phyloP scores from a whole-genome alignment of 1,140 invertebrate species.

The Drosophila ercepeae region DNA sequence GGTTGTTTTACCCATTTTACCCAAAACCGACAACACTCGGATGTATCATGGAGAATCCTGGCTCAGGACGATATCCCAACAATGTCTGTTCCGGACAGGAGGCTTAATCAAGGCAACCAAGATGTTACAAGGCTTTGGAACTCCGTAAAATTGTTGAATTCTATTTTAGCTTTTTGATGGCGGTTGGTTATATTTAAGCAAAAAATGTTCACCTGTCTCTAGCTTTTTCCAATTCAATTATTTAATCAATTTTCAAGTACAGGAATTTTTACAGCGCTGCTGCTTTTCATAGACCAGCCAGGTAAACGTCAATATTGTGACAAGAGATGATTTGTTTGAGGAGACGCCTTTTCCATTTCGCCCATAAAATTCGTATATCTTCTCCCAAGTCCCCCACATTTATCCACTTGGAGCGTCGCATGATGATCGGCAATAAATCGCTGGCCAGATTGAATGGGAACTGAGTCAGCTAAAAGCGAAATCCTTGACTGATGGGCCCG shows the following conservation, averaged over 20 bases:
- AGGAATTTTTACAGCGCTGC: not conserved
- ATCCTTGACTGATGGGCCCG: conserved; percentile 29
- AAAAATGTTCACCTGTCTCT: conserved; percentile 6
- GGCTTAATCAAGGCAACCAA: conserved; percentile 41
- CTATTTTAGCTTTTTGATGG: conserved; percentile 18
- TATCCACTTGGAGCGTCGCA: conserved; percentile 50
- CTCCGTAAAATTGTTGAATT: conserved; percentile 23
- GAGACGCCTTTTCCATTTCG: conserved; percentile 8
- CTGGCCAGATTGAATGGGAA: conserved; percentile 13
- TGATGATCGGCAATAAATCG: conserved; percentile 79
- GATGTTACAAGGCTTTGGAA: conserved; percentile 13
- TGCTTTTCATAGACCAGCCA: conserved; percentile 22
- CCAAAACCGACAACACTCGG: too few relatives aligned
- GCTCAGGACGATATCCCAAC: conserved; percentile 27
- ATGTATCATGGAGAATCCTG: conserved; percentile 26
- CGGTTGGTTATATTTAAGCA: conserved; percentile 10
- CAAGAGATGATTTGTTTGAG: conserved; percentile 64
- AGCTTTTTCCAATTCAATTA: conserved; percentile 1
- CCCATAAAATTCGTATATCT: not conserved
- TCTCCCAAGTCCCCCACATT: not conserved
- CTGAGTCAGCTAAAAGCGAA: conserved; percentile 75
- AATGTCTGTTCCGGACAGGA: conserved; percentile 47
- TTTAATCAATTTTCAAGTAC: not conserved
- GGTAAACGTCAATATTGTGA: conserved; percentile 67
- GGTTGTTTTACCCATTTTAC: conserved; percentile 19